Evolutionary conservation across 2,888 invertebrate species (phyloP).

Genomic region (Phoronis australis): DNA sequence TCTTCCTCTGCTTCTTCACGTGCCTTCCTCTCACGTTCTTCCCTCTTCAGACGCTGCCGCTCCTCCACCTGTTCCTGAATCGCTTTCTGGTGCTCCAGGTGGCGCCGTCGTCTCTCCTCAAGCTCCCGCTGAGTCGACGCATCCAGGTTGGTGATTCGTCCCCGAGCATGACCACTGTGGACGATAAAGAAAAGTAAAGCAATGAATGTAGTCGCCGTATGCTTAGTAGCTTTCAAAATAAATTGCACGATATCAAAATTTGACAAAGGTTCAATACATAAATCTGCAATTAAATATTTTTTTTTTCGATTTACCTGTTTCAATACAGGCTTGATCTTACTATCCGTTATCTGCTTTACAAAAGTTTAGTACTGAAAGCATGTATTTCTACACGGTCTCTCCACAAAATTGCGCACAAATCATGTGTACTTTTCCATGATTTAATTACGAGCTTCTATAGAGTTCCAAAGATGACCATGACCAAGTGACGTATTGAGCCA

Average conservation of each 20-base stretch:
- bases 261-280: background rate
- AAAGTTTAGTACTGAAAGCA: too few relatives aligned
- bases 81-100: slow-evolving; percentile 63
- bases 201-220: background rate
- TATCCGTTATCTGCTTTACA: too few relatives aligned
- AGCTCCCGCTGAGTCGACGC: slow-evolving; percentile 74
- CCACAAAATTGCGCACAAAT: too few relatives aligned
- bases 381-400: too few relatives aligned
- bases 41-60: slow-evolving; percentile 67
- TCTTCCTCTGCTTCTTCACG: slow-evolving; percentile 79
- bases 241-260: background rate
- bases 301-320: slow-evolving; percentile 2
- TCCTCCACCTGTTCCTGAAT: slow-evolving; percentile 66
- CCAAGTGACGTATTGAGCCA: too few relatives aligned
- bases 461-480: too few relatives aligned
- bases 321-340: background rate
- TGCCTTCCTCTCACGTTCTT: slow-evolving; percentile 69
- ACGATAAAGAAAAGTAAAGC: slow-evolving; percentile 7
- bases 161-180: slow-evolving; percentile 66
- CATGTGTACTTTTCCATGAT: too few relatives aligned
- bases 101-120: slow-evolving; percentile 65
- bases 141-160: slow-evolving; percentile 80
- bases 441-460: too few relatives aligned
- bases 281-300: background rate
- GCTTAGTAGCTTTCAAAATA: background rate